Conservation (phyloP, 2,797 vertebrate species). For the Enteromius afrohamiltoni region DNA sequence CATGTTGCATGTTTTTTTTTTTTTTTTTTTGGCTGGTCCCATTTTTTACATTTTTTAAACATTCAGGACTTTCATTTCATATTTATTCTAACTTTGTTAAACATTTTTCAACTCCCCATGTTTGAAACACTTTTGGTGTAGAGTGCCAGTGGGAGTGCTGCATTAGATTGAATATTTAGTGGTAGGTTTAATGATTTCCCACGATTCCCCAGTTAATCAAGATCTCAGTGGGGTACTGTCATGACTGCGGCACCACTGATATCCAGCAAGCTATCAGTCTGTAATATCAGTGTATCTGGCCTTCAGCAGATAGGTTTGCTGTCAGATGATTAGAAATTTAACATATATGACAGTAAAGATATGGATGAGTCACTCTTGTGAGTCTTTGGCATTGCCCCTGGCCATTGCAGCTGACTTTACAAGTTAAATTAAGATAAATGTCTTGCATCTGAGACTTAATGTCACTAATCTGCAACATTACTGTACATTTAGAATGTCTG, state of each 20-base stretch:
- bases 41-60: neutral
- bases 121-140: neutral
- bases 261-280: neutral
- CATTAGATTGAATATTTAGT: neutral
- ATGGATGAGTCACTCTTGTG: neutral
- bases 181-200: constrained; percentile 11
- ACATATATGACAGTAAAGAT: constrained; percentile 9
- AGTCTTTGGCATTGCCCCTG: neutral
- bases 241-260: neutral
- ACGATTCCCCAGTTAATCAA: constrained; percentile 17
- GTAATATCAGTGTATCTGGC: neutral
- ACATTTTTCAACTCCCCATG: neutral
- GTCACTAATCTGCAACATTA: neutral
- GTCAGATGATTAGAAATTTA: constrained; percentile 11
- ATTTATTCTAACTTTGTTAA: constrained; percentile 5
- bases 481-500: neutral
- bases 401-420: neutral
- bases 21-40: neutral
- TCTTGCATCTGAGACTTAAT: neutral
- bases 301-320: neutral
- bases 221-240: neutral
- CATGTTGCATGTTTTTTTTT: neutral
- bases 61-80: neutral
- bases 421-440: constrained; percentile 1
- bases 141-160: neutral